Evolutionary conservation across 2,113 vertebrate species (phyloP), one percentile per base, ranked within the genome.

Genomic region (Microcebus jonahi): DNA sequence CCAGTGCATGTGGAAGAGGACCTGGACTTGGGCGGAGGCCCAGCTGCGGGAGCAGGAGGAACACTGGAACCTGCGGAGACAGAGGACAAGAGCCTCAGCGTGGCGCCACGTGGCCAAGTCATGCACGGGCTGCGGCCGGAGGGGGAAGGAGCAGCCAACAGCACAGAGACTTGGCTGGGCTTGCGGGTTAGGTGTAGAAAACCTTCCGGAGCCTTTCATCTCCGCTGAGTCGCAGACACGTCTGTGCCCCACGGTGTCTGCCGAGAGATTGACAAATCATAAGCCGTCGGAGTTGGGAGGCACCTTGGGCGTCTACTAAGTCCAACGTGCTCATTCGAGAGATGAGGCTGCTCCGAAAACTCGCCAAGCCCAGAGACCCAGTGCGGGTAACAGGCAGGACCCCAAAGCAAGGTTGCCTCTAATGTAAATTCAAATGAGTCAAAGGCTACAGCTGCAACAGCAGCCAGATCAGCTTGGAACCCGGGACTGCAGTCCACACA

Each of bases 51-150:
- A 55, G 93, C 99, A 99, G 3, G 1, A 2, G 48, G 98, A 98
- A 61, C 99, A 99, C 12, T 1, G 42, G 89, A 99, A 99, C 95
- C 99, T 99, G 91, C 1, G 20, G 34, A 53, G 71, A 76, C 76
- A 85, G 63, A 88, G 65, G 68, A 53, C 5, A 7, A n/a, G 34
- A 53, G n/a, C 45, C 59, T 88, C 25, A 59, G 55, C 29, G 31
- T 8, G 25, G n/a, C 20, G 29, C 57, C 1, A 0, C 20, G 2
- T n/a, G 71, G 15, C 65, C 18, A 2, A 6, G 12, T 1, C 11
- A 7, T 2, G 68, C 11, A 7, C 2, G 68, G 65, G 55, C 89
- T 18, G 12, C 2, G 5, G 53, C 42, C 29, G 5, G 31, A 73
- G 50, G 21, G 31, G 31, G 67, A 48, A 70, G 89, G 20, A 8